Conservation (phyloP, 64 coral and sea anemone species). For the Catalaphyllia jardinei region DNA sequence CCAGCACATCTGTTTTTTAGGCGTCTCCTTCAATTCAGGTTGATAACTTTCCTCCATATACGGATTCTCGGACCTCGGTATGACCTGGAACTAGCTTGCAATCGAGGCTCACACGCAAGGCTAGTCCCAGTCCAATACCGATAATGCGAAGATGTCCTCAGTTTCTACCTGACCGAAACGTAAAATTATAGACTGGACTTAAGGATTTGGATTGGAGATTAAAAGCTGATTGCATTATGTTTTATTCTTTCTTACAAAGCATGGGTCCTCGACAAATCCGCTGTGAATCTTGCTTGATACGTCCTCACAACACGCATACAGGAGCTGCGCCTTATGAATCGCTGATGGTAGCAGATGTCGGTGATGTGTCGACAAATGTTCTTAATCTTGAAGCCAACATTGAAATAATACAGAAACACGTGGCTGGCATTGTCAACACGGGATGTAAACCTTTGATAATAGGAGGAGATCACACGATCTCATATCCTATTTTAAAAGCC, state of each 20-base stretch:
- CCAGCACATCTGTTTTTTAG: too few relatives aligned
- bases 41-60: too few relatives aligned
- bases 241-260: constrained; percentile 2
- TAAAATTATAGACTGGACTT: too few relatives aligned
- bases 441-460: constrained; percentile 57
- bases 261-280: constrained; percentile 6
- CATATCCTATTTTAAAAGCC: constrained; percentile 56
- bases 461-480: constrained; percentile 59
- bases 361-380: constrained; percentile 17
- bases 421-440: constrained; percentile 28
- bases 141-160: too few relatives aligned
- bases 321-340: constrained; percentile 9
- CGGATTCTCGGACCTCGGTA: too few relatives aligned
- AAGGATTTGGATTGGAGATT: not conserved
- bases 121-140: too few relatives aligned
- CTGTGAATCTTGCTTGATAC: constrained; percentile 1
- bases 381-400: constrained; percentile 41
- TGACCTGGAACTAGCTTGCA: too few relatives aligned
- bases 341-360: constrained; percentile 25
- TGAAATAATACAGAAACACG: constrained; percentile 43
- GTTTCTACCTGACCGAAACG: too few relatives aligned
- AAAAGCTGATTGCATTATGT: not conserved
- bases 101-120: too few relatives aligned
- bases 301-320: not conserved
- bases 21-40: too few relatives aligned